Conservation (phyloP, 2,888 invertebrate species). For the Gastracanthus pulcherrimus region DNA sequence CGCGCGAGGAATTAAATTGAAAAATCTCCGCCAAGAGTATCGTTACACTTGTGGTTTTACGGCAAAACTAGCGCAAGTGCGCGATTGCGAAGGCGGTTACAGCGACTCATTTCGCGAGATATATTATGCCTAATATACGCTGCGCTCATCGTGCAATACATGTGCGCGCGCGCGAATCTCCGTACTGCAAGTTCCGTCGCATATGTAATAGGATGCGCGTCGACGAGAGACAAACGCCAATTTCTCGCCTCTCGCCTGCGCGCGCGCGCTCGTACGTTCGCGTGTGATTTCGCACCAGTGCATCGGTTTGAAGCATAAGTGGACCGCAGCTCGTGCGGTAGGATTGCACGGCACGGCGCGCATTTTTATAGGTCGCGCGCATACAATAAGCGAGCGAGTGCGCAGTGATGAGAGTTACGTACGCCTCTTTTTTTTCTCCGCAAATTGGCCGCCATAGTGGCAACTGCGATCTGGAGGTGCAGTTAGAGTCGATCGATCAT, state of each 20-base stretch:
- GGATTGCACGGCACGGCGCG: neutral
- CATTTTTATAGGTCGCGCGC: constrained; percentile 26
- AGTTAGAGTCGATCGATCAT: neutral
- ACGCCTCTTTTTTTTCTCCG: neutral
- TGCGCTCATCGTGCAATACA: neutral
- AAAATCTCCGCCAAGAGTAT: too few relatives aligned
- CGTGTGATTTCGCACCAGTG: constrained; percentile 1
- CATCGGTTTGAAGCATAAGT: constrained; percentile 5
- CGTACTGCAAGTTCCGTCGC: neutral
- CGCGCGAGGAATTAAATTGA: too few relatives aligned
- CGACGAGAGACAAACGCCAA: neutral
- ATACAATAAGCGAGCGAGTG: neutral
- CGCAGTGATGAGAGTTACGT: neutral
- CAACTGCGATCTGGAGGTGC: neutral
- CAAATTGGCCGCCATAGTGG: neutral
- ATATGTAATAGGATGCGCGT: neutral
- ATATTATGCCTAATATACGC: too few relatives aligned
- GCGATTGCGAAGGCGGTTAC: too few relatives aligned
- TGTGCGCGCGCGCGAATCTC: neutral
- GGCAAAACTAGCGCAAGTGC: too few relatives aligned
- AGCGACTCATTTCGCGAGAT: too few relatives aligned
- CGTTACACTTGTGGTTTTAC: too few relatives aligned
- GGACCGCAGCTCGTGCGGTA: constrained; percentile 24
- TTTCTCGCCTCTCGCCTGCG: neutral
- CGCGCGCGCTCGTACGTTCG: neutral